Percentiles rank a stretch among this genome's conserved stretches.
phyloP scores from a whole-genome alignment of 2,113 vertebrate genomes.

The Tapirus terrestris region DNA sequence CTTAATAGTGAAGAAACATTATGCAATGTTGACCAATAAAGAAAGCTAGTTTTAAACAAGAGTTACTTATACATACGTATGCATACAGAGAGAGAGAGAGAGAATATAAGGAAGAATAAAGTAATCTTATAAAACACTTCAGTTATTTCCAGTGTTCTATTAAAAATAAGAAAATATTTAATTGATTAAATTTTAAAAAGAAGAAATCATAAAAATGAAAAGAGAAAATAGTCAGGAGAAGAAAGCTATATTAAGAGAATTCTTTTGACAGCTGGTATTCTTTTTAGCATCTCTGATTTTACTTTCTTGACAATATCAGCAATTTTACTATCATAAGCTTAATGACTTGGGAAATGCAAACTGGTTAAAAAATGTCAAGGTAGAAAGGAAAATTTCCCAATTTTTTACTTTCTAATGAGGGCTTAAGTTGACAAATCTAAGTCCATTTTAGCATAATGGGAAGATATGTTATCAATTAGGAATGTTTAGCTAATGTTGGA shows the following conservation, averaged over 20 bases:
- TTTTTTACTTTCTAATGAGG: constrained; percentile 61
- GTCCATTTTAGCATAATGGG: constrained; percentile 68
- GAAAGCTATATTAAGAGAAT: not conserved
- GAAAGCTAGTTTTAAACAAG: constrained; percentile 19
- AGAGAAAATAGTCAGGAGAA: not conserved
- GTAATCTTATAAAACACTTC: not conserved
- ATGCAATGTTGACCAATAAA: not conserved
- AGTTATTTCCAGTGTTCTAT: not conserved
- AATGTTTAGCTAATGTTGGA: constrained; percentile 65
- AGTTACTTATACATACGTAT: not conserved
- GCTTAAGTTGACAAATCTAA: constrained; percentile 71
- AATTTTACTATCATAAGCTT: constrained; percentile 52
- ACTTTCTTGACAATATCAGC: constrained; percentile 24
- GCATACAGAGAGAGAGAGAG: not conserved
- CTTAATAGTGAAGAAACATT: constrained; percentile 1
- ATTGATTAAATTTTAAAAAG: not conserved
- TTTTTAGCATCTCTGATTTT: constrained; percentile 64
- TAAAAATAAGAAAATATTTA: constrained; percentile 32
- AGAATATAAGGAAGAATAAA: not conserved
- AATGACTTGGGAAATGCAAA: constrained; percentile 73
- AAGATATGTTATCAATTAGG: constrained; percentile 73
- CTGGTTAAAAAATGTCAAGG: constrained; percentile 48
- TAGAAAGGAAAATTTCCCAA: constrained; percentile 42
- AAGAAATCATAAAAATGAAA: not conserved
- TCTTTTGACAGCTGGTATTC: constrained; percentile 34